Percentiles rank a stretch among this genome's conserved stretches.
phyloP scores from a whole-genome alignment of 2,113 vertebrate genomes.

The Balaeniceps rex region DNA sequence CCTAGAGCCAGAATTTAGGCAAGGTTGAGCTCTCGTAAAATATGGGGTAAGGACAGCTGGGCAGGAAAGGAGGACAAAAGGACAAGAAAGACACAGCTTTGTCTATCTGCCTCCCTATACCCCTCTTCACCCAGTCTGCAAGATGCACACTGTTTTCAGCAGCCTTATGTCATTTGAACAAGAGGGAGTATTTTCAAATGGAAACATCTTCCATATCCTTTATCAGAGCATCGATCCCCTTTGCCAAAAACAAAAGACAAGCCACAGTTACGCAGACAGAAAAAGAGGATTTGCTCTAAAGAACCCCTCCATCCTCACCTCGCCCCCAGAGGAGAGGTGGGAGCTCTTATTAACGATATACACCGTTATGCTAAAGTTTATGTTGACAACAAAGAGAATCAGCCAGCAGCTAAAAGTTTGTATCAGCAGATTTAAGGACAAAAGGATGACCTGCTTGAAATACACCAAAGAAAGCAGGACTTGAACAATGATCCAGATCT shows the following conservation, averaged over 20 bases:
- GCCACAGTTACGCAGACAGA: neutral
- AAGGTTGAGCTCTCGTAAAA: neutral
- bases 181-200: neutral
- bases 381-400: neutral
- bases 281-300: neutral
- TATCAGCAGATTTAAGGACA: neutral
- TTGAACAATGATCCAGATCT: neutral
- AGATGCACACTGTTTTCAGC: neutral
- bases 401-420: neutral
- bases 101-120: neutral
- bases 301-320: neutral
- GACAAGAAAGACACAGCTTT: neutral
- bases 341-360: neutral
- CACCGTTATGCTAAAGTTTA: neutral
- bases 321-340: neutral
- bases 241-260: neutral
- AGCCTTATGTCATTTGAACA: neutral
- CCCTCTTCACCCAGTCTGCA: neutral
- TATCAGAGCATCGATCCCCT: neutral
- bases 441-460: neutral
- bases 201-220: neutral
- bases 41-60: neutral
- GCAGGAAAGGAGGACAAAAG: neutral
- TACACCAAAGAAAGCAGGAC: neutral
- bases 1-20: neutral